Evolutionary conservation across 2,797 vertebrate genomes (phyloP).

Genomic region (Danio aesculapii): DNA sequence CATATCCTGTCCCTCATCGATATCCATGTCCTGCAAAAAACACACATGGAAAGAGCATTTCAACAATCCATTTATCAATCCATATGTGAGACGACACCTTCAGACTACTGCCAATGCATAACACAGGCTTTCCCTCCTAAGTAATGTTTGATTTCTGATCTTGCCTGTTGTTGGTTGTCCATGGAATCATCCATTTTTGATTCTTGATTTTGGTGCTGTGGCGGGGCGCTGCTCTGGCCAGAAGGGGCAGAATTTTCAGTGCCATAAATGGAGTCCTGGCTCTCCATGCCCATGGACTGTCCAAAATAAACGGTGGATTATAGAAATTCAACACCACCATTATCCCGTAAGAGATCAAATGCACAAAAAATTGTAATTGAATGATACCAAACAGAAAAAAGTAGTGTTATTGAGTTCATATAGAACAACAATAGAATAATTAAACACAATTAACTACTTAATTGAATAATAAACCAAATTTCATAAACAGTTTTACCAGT

Average conservation of each 20-base stretch:
- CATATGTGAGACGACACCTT: neutral
- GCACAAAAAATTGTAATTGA: too few relatives aligned
- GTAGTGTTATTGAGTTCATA: too few relatives aligned
- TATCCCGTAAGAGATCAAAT: too few relatives aligned
- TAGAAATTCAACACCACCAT: neutral
- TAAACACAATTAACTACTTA: too few relatives aligned
- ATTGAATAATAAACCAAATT: too few relatives aligned
- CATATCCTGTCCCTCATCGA: constrained; percentile 93
- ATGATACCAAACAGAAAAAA: too few relatives aligned
- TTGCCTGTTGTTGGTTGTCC: constrained; percentile 96
- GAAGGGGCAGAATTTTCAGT: constrained; percentile 87
- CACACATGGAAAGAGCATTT: neutral
- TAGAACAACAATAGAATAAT: too few relatives aligned
- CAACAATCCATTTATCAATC: neutral
- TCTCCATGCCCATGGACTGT: constrained; percentile 88
- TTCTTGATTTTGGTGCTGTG: constrained; percentile 88
- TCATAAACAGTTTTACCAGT: too few relatives aligned
- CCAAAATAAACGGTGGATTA: neutral
- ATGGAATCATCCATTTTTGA: constrained; percentile 92
- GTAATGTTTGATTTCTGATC: neutral
- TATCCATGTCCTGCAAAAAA: constrained; percentile 92
- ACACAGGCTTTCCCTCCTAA: neutral
- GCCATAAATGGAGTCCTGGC: constrained; percentile 90
- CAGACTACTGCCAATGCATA: neutral
- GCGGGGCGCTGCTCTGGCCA: constrained; percentile 89